Percentiles rank a stretch among this genome's conserved stretches.
These are phyloP conservation scores for Clostera curtula DNA, from an alignment of 2,888 invertebrate genomes.

Conservation along the genomic window DNA sequence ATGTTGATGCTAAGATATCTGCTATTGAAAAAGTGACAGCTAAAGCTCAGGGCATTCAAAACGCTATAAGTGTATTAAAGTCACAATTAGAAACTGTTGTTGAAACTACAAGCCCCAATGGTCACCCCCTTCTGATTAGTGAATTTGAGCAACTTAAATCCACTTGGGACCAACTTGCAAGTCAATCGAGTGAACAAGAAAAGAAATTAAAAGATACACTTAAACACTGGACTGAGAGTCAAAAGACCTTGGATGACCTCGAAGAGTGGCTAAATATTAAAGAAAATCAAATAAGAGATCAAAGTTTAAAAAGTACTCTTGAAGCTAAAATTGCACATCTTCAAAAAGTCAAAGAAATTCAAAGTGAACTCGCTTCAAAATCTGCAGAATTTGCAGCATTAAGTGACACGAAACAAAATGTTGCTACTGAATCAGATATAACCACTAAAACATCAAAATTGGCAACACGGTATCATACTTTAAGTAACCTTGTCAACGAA, in stretches of 20 bases:
- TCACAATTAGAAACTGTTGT: conserved; percentile 82
- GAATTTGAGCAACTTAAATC: conserved; percentile 83
- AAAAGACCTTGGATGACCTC: conserved; percentile 83
- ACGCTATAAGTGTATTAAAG: conserved; percentile 80
- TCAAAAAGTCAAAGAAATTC: conserved; percentile 82
- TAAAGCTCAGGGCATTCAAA: conserved; percentile 83
- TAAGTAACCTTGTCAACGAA: conserved; percentile 89
- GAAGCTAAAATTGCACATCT: conserved; percentile 88
- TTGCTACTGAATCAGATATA: conserved; percentile 85
- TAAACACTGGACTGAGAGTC: conserved; percentile 87
- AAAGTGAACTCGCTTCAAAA: conserved; percentile 81
- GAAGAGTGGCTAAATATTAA: conserved; percentile 90
- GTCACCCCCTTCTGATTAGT: conserved; percentile 82
- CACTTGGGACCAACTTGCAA: conserved; percentile 84
- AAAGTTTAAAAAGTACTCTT: conserved; percentile 89
- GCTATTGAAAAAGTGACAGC: conserved; percentile 84
- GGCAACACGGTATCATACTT: conserved; percentile 85
- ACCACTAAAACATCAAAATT: conserved; percentile 84
- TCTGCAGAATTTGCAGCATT: conserved; percentile 80
- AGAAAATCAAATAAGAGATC: conserved; percentile 90
- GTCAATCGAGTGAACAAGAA: conserved; percentile 80
- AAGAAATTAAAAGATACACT: conserved; percentile 84
- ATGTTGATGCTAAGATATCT: conserved; percentile 82
- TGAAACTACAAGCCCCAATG: conserved; percentile 83
- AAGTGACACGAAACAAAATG: conserved; percentile 79